A percentile compares a stretch with the other conserved stretches of the same genome.
phyloP scores from a whole-genome alignment of 2,888 invertebrate genomes.

The Platypus cylindrus region DNA sequence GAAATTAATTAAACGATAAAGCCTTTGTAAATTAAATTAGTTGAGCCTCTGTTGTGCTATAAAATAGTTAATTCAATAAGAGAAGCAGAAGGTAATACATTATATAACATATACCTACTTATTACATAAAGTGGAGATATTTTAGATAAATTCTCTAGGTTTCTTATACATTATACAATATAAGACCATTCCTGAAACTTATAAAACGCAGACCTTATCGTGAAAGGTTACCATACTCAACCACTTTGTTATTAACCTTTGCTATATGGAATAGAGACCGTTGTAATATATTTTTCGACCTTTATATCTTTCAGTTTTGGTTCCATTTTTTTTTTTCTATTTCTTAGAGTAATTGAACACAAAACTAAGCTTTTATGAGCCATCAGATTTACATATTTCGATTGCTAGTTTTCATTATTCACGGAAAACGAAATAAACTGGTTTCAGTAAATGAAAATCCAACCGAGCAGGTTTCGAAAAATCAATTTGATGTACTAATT shows the following conservation, averaged over 20 bases:
- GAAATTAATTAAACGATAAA: slow-evolving; percentile 12
- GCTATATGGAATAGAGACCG: slow-evolving; percentile 10
- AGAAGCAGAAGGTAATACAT: slow-evolving; percentile 4
- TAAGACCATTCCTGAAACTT: slow-evolving; percentile 16
- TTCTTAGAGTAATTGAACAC: slow-evolving; percentile 3
- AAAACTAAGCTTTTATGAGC: slow-evolving; percentile 3
- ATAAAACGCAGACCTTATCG: slow-evolving; percentile 28
- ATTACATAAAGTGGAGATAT: slow-evolving; percentile 11
- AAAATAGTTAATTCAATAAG: slow-evolving; percentile 13
- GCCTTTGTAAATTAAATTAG: slow-evolving; percentile 8
- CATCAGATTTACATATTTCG: no score
- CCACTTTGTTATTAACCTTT: slow-evolving; percentile 32
- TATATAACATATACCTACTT: slow-evolving; percentile 6
- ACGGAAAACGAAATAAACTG: no score
- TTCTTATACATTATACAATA: no score
- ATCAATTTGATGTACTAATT: no score
- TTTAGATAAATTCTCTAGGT: slow-evolving; percentile 9
- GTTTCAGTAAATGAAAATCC: no score
- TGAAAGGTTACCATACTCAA: slow-evolving; percentile 28
- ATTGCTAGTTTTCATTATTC: no score
- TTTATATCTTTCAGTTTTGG: slow-evolving; percentile 10
- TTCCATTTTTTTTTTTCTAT: slow-evolving; percentile 7
- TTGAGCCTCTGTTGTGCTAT: slow-evolving; percentile 8
- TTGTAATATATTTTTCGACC: slow-evolving; percentile 12
- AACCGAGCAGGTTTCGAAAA: no score